A percentile compares a stretch with the other conserved stretches of the same genome.
These are phyloP conservation scores for Chlamydotis undulata DNA, from an alignment of 2,113 vertebrate genomes.

Conservation along the genomic window DNA sequence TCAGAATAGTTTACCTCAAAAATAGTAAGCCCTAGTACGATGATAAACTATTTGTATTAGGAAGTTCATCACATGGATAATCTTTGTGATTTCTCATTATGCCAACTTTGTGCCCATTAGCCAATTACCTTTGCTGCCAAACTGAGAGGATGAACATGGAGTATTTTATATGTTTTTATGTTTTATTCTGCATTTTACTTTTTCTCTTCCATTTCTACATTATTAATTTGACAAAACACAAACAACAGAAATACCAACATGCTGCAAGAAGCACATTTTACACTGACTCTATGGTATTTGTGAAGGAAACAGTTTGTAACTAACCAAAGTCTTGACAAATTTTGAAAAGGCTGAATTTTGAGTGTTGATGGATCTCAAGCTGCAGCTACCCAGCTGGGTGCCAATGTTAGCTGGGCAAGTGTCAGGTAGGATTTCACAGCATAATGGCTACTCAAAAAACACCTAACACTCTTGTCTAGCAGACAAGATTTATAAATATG, in stretches of 20 bases:
- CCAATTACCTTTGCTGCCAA: not conserved
- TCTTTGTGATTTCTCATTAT: not conserved
- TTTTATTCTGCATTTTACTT: not conserved
- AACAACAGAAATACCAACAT: not conserved
- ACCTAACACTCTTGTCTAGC: not conserved
- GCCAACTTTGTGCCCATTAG: not conserved
- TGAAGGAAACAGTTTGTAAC: not conserved
- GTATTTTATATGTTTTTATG: not conserved
- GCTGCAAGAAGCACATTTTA: not conserved
- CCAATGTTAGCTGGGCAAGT: not conserved
- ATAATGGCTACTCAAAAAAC: not conserved
- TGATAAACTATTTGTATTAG: not conserved
- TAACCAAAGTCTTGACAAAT: not conserved
- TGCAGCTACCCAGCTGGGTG: not conserved
- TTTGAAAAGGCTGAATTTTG: not conserved
- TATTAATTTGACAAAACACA: not conserved
- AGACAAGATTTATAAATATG: constrained; percentile 42
- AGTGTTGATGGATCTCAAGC: not conserved
- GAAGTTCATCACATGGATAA: not conserved
- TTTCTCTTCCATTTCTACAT: not conserved
- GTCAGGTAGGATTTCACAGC: constrained; percentile 10
- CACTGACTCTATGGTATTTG: not conserved
- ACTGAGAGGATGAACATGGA: not conserved
- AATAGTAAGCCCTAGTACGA: not conserved
- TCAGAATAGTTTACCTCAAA: not conserved